These are phyloP conservation scores for Sternotherus odoratus DNA, from an alignment of 2,797 vertebrate genomes.

Conservation along the genomic window DNA sequence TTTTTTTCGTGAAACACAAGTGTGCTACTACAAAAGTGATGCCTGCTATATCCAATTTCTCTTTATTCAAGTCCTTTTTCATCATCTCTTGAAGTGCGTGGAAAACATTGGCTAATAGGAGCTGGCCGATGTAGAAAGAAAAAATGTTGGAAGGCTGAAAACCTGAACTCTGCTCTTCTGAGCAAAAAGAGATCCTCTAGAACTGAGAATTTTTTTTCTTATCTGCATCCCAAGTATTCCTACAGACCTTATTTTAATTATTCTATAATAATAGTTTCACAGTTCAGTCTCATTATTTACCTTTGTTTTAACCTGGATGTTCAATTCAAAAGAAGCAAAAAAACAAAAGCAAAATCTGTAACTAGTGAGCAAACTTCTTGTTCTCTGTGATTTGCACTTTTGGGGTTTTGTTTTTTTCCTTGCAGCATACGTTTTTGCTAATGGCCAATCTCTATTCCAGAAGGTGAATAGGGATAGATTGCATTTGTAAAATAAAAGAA, in stretches of 20 bases:
- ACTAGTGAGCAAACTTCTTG: slow-evolving; percentile 35
- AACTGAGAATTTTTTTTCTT: slow-evolving; percentile 46
- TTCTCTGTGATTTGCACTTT: slow-evolving; percentile 1
- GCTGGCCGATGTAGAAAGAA: slow-evolving; percentile 53
- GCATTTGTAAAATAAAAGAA: slow-evolving; percentile 28
- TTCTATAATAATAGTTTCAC: slow-evolving; percentile 17
- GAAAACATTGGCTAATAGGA: slow-evolving; percentile 59
- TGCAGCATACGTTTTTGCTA: slow-evolving; percentile 6
- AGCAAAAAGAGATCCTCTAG: slow-evolving; percentile 28
- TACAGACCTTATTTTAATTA: neutral
- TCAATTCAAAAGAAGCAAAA: slow-evolving; percentile 46
- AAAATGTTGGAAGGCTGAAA: slow-evolving; percentile 58
- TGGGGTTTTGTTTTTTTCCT: neutral
- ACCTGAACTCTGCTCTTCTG: slow-evolving; percentile 51
- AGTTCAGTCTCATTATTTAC: slow-evolving; percentile 24
- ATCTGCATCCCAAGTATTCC: slow-evolving; percentile 43
- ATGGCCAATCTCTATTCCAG: neutral
- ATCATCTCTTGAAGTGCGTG: slow-evolving; percentile 43
- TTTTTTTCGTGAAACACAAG: slow-evolving; percentile 74
- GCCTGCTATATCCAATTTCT: slow-evolving; percentile 73
- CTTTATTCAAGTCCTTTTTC: slow-evolving; percentile 62
- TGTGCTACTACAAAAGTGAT: slow-evolving; percentile 75
- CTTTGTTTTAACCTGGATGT: slow-evolving; percentile 45
- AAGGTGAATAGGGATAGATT: neutral
- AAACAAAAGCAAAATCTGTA: slow-evolving; percentile 27